A percentile compares a stretch with the other conserved stretches of the same genome.
phyloP scores from a whole-genome alignment of 2,888 invertebrate species.

The Keiferia lycopersicella region DNA sequence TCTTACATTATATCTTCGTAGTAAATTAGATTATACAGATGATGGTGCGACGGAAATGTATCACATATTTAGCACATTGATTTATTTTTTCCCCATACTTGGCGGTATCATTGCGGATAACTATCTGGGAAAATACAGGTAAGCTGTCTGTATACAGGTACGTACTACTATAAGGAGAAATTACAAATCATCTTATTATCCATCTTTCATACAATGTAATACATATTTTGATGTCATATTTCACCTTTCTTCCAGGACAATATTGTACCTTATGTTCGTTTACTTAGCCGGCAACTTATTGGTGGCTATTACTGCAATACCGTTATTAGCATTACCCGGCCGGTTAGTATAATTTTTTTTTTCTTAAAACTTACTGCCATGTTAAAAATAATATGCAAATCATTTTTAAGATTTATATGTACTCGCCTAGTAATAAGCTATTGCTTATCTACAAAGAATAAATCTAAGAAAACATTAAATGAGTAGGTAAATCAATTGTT shows the following conservation, averaged over 20 bases:
- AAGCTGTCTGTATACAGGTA: constrained; percentile 25
- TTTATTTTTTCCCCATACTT: constrained; percentile 88
- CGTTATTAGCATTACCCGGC: constrained; percentile 71
- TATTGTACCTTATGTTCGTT: constrained; percentile 87
- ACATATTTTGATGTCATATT: not conserved
- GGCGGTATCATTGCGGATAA: constrained; percentile 92
- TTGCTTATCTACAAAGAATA: too few species aligned
- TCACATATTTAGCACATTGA: constrained; percentile 87
- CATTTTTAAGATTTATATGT: too few species aligned
- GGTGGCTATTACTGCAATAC: constrained; percentile 82
- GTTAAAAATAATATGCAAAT: too few species aligned
- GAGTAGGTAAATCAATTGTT: too few species aligned
- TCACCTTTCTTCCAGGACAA: constrained; percentile 71
- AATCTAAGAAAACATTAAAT: too few species aligned
- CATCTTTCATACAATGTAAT: too few species aligned
- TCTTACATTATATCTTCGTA: constrained; percentile 86
- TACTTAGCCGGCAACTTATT: constrained; percentile 86
- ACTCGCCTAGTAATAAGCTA: too few species aligned
- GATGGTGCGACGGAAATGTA: constrained; percentile 87
- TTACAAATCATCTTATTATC: too few species aligned
- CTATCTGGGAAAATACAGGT: constrained; percentile 89
- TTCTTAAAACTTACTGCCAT: too few species aligned
- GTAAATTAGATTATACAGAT: constrained; percentile 82
- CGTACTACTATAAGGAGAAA: not conserved
- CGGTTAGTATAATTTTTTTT: constrained; percentile 54